Base-by-base conservation (phyloP, 1,140 invertebrate genomes). In the Brachionus koreanus region DNA sequence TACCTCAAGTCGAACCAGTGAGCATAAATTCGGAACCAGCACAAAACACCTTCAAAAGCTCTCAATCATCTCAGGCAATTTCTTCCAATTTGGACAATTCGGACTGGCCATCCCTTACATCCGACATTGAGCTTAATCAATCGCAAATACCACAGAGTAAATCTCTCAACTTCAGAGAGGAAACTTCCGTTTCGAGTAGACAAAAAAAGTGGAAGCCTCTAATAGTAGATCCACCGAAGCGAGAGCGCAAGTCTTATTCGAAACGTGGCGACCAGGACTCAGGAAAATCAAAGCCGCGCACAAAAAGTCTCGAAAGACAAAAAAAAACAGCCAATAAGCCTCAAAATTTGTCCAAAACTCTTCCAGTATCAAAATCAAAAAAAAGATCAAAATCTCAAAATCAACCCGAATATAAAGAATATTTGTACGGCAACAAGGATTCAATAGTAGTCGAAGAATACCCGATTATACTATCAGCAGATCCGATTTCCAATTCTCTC, bases 381-480 rank as follows among this genome's bases (percentile, higher is more conserved):
- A 79, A 79, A 35, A 10, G 69, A 23, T 74, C 69, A 19, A 74
- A 74, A 25, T 74, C 69, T 29, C 69, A 74, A 43, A 79, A 79
- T 9, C 35, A 61, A 25, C 76, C 19, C 9, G 61, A 61, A n/a
- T 65, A 79, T 37, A 79, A 79, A 43, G 49, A 79, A 19, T 79
- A 79, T 4, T 79, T 79, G 37, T 79, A 79, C 49, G 76, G 76
- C 57, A 65, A 79, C 33, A 65, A 79, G 25, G 49, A 57, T 43
- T 61, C 61, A 0, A 79, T 79, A 23, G 37, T 74, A 16, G 76
- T 79, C n/a, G 76, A 79, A 61, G 76, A 79, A 25, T 57, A 61
- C 35, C 76, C 76, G 39, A 61, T 79, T 37, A 79, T 79, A 39
- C 7, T 79, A 7, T 79, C 76, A 13, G 46, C 76, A 12, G 76